Conservation (phyloP, 2,113 vertebrate species). For the Epinephelus lanceolatus region DNA sequence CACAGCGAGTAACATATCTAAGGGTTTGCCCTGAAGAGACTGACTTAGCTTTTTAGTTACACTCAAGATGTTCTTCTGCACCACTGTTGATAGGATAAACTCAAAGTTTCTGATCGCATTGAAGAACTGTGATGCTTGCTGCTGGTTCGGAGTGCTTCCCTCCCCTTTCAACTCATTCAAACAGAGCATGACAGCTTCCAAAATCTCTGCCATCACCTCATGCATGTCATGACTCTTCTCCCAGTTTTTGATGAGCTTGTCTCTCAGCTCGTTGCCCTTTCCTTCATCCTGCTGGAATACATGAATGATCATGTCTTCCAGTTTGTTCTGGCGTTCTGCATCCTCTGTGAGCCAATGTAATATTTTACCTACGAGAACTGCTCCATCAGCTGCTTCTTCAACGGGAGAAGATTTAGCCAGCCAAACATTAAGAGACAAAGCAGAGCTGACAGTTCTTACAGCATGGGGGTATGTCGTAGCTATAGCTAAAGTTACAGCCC, state of each 20-base stretch:
- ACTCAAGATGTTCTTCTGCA: conserved; percentile 78
- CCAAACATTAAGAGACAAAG: conserved; percentile 82
- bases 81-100: conserved; percentile 82
- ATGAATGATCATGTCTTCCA: conserved; percentile 79
- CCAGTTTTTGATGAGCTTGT: conserved; percentile 82
- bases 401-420: conserved; percentile 77
- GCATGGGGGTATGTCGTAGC: conserved; percentile 81
- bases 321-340: conserved; percentile 72
- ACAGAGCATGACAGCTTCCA: conserved; percentile 77
- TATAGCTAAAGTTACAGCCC: conserved; percentile 73
- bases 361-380: conserved; percentile 70
- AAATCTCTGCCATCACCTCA: conserved; percentile 76
- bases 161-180: conserved; percentile 78
- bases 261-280: conserved; percentile 80
- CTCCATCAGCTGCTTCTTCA: conserved; percentile 63
- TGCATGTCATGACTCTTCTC: conserved; percentile 84
- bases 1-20: conserved; percentile 81
- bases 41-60: conserved; percentile 79
- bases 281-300: conserved; percentile 76
- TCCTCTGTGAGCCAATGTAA: conserved; percentile 83
- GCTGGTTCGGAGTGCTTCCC: conserved; percentile 56
- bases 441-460: conserved; percentile 76
- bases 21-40: conserved; percentile 82
- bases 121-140: conserved; percentile 75
- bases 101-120: conserved; percentile 80